Conservation (phyloP, 2,113 vertebrate genomes). For the Catharus fuscescens region DNA sequence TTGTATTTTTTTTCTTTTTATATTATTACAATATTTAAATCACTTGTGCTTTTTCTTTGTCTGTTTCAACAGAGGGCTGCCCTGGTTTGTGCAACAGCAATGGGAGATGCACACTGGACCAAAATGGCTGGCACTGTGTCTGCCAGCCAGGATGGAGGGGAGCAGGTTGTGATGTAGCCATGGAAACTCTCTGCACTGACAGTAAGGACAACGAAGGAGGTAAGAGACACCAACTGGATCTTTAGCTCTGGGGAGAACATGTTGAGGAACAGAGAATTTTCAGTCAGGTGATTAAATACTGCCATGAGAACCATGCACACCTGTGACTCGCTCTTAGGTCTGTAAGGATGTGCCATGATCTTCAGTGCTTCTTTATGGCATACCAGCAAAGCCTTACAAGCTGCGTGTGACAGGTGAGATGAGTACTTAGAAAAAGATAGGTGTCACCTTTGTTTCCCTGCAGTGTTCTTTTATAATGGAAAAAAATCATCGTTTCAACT, state of each 20-base stretch:
- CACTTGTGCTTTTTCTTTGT: conserved; percentile 62
- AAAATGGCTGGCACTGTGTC: conserved; percentile 97
- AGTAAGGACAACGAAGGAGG: conserved; percentile 99
- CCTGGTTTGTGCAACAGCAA: conserved; percentile 98
- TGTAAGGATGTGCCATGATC: background rate
- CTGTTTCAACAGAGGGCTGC: conserved; percentile 89
- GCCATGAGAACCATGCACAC: background rate
- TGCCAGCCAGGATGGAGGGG: conserved; percentile 99
- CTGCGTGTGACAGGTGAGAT: background rate
- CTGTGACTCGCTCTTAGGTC: background rate
- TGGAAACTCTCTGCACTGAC: conserved; percentile 95
- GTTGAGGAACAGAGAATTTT: background rate
- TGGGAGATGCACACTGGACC: conserved; percentile 94
- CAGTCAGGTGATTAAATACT: background rate
- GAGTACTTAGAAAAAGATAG: background rate
- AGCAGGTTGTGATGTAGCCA: conserved; percentile 94
- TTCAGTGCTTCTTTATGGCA: background rate
- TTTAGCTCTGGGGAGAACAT: background rate
- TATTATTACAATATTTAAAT: conserved; percentile 46
- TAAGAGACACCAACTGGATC: conserved; percentile 62
- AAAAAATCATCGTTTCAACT: background rate
- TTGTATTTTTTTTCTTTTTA: conserved; percentile 53
- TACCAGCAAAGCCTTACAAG: background rate
- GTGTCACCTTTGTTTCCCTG: background rate
- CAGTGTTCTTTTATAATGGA: background rate